phyloP scores from a whole-genome alignment of 2,797 vertebrate genomes.

The Argyrosomus regius region DNA sequence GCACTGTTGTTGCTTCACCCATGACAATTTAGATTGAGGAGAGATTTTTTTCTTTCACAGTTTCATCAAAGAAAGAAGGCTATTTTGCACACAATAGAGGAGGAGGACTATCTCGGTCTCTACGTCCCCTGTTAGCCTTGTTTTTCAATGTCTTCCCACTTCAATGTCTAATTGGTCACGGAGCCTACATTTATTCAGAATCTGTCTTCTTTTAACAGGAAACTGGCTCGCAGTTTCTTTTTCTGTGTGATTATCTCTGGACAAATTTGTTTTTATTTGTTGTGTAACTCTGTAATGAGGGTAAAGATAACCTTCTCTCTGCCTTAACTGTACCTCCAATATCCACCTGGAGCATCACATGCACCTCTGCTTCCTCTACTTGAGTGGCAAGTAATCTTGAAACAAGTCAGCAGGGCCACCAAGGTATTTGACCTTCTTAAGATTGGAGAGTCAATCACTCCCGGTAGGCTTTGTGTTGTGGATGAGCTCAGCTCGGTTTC shows the following conservation, averaged over 20 bases:
- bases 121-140: not conserved
- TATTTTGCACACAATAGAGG: constrained; percentile 8
- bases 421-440: constrained; percentile 50
- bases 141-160: constrained; percentile 10
- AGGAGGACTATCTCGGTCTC: not conserved
- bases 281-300: constrained; percentile 27
- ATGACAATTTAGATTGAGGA: not conserved
- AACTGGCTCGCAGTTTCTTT: not conserved
- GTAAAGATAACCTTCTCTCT: constrained; percentile 8
- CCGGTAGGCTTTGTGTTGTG: constrained; percentile 25
- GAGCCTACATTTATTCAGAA: constrained; percentile 12
- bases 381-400: constrained; percentile 49
- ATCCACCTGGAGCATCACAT: not conserved
- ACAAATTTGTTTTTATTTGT: not conserved
- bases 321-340: not conserved
- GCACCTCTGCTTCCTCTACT: constrained; percentile 33
- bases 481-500: constrained; percentile 32
- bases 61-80: constrained; percentile 15
- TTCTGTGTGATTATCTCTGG: not conserved
- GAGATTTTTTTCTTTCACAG: not conserved
- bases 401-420: constrained; percentile 34
- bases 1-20: not conserved
- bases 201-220: not conserved
- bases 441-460: constrained; percentile 50
- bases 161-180: constrained; percentile 29